Conservation (phyloP, 2,888 invertebrate species). For the Phragmatobia fuliginosa region DNA sequence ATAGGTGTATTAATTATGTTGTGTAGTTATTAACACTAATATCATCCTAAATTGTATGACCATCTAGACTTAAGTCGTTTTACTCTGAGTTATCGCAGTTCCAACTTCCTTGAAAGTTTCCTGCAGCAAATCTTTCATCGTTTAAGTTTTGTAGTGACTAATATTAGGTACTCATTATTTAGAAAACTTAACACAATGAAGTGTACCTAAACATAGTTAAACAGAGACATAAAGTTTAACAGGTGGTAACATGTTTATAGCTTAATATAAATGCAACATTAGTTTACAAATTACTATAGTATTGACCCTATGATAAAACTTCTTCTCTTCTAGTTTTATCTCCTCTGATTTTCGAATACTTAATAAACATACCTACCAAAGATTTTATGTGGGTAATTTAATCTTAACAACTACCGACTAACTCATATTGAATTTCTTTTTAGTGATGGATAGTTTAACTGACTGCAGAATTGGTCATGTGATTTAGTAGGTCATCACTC, state of each 20-base stretch:
- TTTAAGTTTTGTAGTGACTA: slow-evolving; percentile 17
- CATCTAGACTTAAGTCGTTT: not conserved
- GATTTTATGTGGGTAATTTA: too few species aligned
- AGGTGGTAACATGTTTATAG: too few species aligned
- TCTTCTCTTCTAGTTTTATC: too few species aligned
- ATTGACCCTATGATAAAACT: too few species aligned
- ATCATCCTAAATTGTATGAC: not conserved
- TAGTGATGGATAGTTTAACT: too few species aligned
- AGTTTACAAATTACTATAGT: too few species aligned
- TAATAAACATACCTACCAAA: too few species aligned
- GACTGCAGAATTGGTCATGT: too few species aligned
- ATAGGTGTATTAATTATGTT: not conserved
- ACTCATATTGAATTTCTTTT: too few species aligned
- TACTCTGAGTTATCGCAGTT: slow-evolving; percentile 13
- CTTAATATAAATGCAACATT: too few species aligned
- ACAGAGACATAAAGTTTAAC: not conserved
- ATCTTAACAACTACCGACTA: too few species aligned
- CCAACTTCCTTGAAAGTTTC: slow-evolving; percentile 18
- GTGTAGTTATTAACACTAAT: not conserved
- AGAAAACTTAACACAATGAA: not conserved
- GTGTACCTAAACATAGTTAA: slow-evolving; percentile 6
- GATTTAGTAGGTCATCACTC: too few species aligned
- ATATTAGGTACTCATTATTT: slow-evolving; percentile 10
- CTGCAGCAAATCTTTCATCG: slow-evolving; percentile 14
- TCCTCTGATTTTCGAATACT: not conserved